Evolutionary conservation across 1,140 invertebrate genomes (phyloP), one percentile per base, ranked within the genome.

Genomic region (Triops longicaudatus): DNA sequence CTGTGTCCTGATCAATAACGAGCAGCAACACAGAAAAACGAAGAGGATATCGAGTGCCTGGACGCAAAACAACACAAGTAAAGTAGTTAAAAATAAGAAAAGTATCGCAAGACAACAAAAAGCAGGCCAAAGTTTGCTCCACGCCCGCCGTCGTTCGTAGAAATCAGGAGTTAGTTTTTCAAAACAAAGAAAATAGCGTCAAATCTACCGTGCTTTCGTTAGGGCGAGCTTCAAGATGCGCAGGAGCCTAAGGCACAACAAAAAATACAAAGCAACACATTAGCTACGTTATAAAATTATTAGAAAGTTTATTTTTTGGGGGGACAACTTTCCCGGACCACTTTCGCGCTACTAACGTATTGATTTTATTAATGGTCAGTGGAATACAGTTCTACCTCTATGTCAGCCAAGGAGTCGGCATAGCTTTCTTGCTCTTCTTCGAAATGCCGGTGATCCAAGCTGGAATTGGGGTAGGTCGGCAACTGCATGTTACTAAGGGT

Each of bases 371-470:
- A 2, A 37, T 37, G 31, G 31, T 37, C 31, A 37, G 7, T 7
- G 50, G 0, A 63, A 63, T 63, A 63, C 14, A 7, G 14, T 6
- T 17, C 17, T 63, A 63, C 50, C 50, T 63, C 50, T 17, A 63
- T 22, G 22, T 63, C 50, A 22, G 50, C 50, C 17, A 63, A 22
- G 50, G 50, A 63, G 22, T 63, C 50, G 50, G 50, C 50, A 22
- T 63, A 63, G 50, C 50, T 63, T 22, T 63, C 50, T 63, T 63
- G 50, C 50, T 63, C 50, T 63, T 63, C 50, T 63, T 63, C 50
- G 50, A 63, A 63, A 1, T 14, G 50, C 14, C 14, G 50, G 50
- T 63, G 50, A 9, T 63, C 50, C 14, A 63, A 63, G 50, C 50
- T 22, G 50, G 50, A 63, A 22, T 63, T 63, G 50, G 17, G 17